These are phyloP conservation scores for Otis tarda DNA, from an alignment of 2,113 vertebrate genomes.

Conservation along the genomic window DNA sequence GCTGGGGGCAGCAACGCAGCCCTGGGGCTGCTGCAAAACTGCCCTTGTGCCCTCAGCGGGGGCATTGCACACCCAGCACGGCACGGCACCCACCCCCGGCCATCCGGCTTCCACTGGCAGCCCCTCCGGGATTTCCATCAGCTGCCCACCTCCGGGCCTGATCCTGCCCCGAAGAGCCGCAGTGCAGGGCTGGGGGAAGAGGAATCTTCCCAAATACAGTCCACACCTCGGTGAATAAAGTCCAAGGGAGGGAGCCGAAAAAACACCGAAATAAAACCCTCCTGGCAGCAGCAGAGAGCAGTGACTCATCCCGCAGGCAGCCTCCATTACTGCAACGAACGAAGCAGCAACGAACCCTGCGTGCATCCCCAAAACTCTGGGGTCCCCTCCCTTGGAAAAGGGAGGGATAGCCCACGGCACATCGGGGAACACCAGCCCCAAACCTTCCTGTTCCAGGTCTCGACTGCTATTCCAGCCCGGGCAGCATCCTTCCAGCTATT, in stretches of 20 bases:
- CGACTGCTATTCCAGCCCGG: fast-evolving
- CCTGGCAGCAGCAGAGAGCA: background rate
- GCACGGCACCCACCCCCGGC: fast-evolving
- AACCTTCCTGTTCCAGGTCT: background rate
- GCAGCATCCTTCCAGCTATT: background rate
- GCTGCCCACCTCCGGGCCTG: fast-evolving
- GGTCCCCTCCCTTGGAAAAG: background rate
- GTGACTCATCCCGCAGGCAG: slow-evolving; percentile 30
- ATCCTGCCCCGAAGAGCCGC: background rate
- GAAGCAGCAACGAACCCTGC: background rate
- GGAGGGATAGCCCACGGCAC: background rate
- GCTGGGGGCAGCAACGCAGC: background rate
- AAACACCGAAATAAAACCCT: background rate
- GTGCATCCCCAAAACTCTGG: background rate
- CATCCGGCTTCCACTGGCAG: background rate
- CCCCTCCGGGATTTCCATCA: background rate
- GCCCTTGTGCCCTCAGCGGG: fast-evolving
- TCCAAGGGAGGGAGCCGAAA: slow-evolving; percentile 29
- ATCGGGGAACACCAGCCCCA: background rate
- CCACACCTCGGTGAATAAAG: background rate
- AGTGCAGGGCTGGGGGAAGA: background rate
- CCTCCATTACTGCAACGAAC: background rate
- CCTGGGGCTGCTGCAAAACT: background rate
- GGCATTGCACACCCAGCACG: fast-evolving
- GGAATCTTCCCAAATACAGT: background rate